These are phyloP conservation scores for Lutraria rhynchaena DNA, from an alignment of 1,140 invertebrate species.

Conservation along the genomic window DNA sequence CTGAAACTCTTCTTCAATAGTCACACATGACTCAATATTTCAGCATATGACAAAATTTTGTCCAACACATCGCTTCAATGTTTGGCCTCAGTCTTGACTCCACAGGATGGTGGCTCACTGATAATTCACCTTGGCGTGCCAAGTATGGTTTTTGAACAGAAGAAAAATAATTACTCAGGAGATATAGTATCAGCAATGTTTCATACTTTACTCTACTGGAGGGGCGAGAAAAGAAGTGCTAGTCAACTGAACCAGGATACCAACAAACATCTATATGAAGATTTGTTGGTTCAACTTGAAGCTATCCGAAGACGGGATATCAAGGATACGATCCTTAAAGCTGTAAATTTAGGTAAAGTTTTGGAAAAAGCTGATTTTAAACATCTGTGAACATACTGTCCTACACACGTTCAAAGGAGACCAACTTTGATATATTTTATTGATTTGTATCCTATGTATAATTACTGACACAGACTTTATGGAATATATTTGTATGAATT, in stretches of 20 bases:
- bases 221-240: background rate
- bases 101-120: background rate
- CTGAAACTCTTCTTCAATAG: too few species aligned
- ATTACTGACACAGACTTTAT: too few species aligned
- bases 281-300: background rate
- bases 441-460: too few species aligned
- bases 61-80: background rate
- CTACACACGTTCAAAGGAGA: too few species aligned
- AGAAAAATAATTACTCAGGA: background rate
- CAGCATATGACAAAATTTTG: slow-evolving; percentile 8
- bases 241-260: background rate
- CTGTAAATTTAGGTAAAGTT: background rate
- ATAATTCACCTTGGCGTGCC: background rate
- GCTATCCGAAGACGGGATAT: background rate
- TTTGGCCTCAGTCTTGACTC: background rate
- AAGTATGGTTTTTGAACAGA: background rate
- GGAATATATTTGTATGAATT: too few species aligned
- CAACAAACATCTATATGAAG: background rate
- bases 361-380: slow-evolving; percentile 11
- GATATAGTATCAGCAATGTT: background rate
- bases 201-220: slow-evolving; percentile 6
- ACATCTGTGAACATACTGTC: too few species aligned
- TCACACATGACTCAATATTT: too few species aligned
- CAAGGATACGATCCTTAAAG: background rate
- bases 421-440: too few species aligned